These are phyloP conservation scores for Apamea anceps DNA, from an alignment of 2,888 invertebrate species.

Conservation along the genomic window DNA sequence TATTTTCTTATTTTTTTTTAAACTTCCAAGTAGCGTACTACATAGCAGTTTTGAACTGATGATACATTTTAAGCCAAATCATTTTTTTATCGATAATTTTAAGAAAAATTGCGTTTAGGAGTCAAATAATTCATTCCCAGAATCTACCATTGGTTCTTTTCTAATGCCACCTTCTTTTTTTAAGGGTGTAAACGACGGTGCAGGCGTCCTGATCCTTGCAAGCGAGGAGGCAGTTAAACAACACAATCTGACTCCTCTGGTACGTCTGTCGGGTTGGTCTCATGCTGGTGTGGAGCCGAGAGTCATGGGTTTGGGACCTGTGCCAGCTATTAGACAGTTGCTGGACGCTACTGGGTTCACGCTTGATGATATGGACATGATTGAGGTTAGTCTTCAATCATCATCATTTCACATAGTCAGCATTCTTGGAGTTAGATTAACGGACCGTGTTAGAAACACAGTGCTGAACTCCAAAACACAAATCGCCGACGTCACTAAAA, in stretches of 20 bases:
- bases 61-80: background rate
- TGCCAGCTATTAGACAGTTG: constrained; percentile 96
- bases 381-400: constrained; percentile 92
- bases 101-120: background rate
- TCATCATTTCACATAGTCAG: background rate
- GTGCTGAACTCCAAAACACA: no score
- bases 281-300: constrained; percentile 97
- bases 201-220: constrained; percentile 96
- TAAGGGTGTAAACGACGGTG: constrained; percentile 98
- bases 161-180: background rate
- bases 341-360: constrained; percentile 93
- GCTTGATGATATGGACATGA: constrained; percentile 95
- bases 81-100: background rate
- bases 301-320: constrained; percentile 99
- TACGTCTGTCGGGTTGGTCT: constrained; percentile 96
- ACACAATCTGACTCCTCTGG: constrained; percentile 94
- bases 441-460: no score
- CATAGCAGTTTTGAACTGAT: background rate
- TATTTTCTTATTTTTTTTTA: background rate
- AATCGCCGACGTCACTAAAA: no score
- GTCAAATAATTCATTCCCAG: background rate
- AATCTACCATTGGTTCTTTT: background rate
- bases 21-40: background rate
- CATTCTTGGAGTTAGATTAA: no score
- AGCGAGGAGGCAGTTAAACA: constrained; percentile 95